Percentiles rank a stretch among this genome's conserved stretches.
These are phyloP conservation scores for Vidua chalybeata DNA, from an alignment of 2,113 vertebrate species.

Conservation along the genomic window DNA sequence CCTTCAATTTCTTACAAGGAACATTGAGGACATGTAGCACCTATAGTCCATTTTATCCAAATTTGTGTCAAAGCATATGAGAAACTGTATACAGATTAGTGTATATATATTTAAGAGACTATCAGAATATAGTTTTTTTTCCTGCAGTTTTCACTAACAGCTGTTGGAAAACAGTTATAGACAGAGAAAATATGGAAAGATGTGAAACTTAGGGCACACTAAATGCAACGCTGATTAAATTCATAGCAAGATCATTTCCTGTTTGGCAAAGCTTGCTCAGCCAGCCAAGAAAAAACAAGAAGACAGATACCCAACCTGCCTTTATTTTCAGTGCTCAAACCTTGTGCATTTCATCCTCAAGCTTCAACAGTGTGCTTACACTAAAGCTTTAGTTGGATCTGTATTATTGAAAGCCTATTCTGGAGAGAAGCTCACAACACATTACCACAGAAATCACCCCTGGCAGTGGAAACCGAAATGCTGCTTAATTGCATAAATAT, in stretches of 20 bases:
- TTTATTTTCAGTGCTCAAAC: background rate
- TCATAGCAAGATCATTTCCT: background rate
- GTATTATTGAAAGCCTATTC: background rate
- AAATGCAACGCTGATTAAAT: background rate
- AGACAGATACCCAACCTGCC: background rate
- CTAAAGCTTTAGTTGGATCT: background rate
- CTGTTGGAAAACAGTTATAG: background rate
- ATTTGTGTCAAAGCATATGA: background rate
- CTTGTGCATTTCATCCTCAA: background rate
- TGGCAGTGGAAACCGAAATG: background rate
- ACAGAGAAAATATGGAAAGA: background rate
- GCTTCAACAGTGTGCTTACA: background rate
- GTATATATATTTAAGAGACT: background rate
- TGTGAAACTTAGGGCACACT: background rate
- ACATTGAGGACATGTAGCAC: background rate
- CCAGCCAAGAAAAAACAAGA: background rate
- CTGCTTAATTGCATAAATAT: constrained; percentile 2
- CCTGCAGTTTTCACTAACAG: background rate
- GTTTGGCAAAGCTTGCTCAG: background rate
- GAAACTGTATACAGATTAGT: background rate
- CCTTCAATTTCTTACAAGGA: background rate
- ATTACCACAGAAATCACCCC: background rate
- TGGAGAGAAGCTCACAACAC: background rate
- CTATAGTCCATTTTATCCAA: background rate
- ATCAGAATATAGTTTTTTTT: background rate